Evolutionary conservation across 1,140 invertebrate genomes (phyloP), one percentile per base, ranked within the genome.

Genomic region (Triops cancriformis): DNA sequence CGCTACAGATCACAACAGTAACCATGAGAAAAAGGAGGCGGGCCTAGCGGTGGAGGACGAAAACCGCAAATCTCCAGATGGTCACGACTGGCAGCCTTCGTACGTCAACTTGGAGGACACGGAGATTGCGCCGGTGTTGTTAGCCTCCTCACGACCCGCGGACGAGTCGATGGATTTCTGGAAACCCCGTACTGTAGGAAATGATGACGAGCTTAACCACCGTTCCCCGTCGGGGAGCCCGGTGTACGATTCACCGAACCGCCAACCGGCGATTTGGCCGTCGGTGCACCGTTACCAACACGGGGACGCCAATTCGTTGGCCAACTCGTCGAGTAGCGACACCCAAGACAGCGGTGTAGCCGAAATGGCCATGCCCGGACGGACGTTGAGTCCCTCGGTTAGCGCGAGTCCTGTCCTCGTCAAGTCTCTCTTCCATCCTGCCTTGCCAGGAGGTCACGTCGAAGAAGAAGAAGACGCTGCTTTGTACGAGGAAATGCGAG

Each of bases 101-200:
- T 79, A 79, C 26, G 78, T 79, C 12, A 79, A 79, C 42, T 26
- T 79, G 26, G 78, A 79, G 28, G 78, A 79, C 72, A 72, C 75
- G 42, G 74, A 79, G 72, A 79, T 79, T 23, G 74, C 78, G 1
- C 77, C 77, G 12, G 75, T 76, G 28, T 76, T 79, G 26, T 75
- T 79, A 18, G 78, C 78, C 5, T 76, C 78, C 11, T 76, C 75
- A 11, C 51, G 75, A 74, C 45, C 74, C 7, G 75, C 74, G 27
- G 78, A 79, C 5, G 75, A 79, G 28, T 77, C 78, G 14, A 76
- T 41, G 7, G 75, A 76, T 73, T 79, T 79, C n/a, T 79, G 78
- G 78, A 79, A 77, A 73, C 78, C 78, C 9, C 76, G 73, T 10
- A 74, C 77, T 12, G 72, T 78, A 2, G 41, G 26, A 28, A 51